These are phyloP conservation scores for Entelurus aequoreus DNA, from an alignment of 2,113 vertebrate species.

Conservation along the genomic window DNA sequence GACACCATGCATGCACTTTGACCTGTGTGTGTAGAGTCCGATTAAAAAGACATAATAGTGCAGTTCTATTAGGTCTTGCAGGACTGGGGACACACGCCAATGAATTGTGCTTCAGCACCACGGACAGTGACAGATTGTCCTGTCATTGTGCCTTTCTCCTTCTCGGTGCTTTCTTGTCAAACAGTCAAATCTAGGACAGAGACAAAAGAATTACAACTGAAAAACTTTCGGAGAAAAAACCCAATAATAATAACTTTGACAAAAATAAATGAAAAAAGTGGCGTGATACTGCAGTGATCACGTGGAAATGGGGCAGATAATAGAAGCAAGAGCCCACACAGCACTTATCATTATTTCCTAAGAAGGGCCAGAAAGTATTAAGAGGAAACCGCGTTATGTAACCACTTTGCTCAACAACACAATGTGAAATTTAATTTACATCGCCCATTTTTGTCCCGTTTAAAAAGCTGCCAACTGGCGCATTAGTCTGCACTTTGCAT, in stretches of 20 bases:
- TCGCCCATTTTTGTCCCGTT: constrained; percentile 4
- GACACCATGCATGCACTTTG: background rate
- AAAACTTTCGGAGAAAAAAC: background rate
- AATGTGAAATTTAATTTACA: constrained; percentile 34
- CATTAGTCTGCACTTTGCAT: background rate
- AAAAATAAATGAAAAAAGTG: background rate
- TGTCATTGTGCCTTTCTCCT: constrained; percentile 9
- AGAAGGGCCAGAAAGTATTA: constrained; percentile 16
- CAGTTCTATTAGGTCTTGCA: constrained; percentile 16
- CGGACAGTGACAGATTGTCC: constrained; percentile 26
- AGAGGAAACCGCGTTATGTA: constrained; percentile 29
- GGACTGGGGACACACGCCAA: constrained; percentile 24
- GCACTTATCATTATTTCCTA: constrained; percentile 47
- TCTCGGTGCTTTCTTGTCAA: constrained; percentile 14
- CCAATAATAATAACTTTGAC: background rate
- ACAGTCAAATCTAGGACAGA: constrained; percentile 10
- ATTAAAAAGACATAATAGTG: constrained; percentile 6
- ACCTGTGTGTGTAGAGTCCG: constrained; percentile 18
- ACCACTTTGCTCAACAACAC: constrained; percentile 28
- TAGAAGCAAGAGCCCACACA: constrained; percentile 39
- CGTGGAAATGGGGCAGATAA: constrained; percentile 44
- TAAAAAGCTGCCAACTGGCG: constrained; percentile 10
- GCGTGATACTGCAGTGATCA: background rate
- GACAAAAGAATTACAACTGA: constrained; percentile 14
- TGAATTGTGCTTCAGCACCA: constrained; percentile 7